phyloP scores from a whole-genome alignment of 2,113 vertebrate species.

The Rhadina sibilatrix region DNA sequence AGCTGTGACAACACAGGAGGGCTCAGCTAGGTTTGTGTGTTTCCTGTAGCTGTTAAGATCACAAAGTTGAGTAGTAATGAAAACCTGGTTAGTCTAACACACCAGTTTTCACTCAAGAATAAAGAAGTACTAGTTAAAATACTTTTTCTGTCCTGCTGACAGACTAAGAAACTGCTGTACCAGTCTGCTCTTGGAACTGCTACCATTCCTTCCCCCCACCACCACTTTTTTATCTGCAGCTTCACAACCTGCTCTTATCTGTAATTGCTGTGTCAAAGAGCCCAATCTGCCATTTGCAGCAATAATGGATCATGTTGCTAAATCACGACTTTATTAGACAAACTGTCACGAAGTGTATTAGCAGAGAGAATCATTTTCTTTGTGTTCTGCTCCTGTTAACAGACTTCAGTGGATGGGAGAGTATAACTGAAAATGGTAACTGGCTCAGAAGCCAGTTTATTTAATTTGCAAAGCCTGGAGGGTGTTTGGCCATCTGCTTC shows the following conservation, averaged over 20 bases:
- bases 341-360: neutral
- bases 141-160: neutral
- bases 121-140: neutral
- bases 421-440: neutral
- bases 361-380: neutral
- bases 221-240: neutral
- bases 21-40: neutral
- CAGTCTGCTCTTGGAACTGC: neutral
- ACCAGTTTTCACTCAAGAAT: neutral
- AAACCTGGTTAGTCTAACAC: neutral
- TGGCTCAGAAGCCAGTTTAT: neutral
- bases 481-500: slow-evolving; percentile 44
- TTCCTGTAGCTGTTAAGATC: neutral
- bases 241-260: slow-evolving; percentile 18
- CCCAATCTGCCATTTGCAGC: neutral
- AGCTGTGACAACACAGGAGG: neutral
- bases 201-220: neutral
- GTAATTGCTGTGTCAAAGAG: slow-evolving; percentile 11
- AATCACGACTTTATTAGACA: neutral
- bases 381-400: neutral
- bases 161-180: neutral
- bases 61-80: neutral
- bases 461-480: slow-evolving; percentile 22
- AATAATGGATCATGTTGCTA: slow-evolving; percentile 3
- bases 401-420: neutral